These are phyloP conservation scores for Sebastes trivittatus DNA, from an alignment of 2,797 vertebrate genomes.

Conservation along the genomic window DNA sequence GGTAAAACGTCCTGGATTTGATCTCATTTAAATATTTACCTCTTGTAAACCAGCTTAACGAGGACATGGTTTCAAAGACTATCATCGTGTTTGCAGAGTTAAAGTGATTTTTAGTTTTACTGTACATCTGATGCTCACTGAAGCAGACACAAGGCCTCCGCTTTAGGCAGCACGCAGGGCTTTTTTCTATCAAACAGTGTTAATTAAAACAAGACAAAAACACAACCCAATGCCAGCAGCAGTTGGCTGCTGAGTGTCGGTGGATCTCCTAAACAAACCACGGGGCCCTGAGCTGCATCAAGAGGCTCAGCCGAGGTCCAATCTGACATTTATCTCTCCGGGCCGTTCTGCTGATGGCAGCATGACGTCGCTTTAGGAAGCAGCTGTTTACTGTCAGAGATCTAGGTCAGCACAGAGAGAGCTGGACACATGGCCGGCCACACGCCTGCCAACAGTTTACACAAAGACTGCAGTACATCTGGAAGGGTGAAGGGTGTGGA, in stretches of 20 bases:
- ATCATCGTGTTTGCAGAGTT: background rate
- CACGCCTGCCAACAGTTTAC: constrained; percentile 26
- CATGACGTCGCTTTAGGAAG: constrained; percentile 72
- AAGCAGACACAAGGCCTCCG: background rate
- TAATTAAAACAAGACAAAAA: constrained; percentile 20
- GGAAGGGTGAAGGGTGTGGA: background rate
- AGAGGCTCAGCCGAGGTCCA: constrained; percentile 77
- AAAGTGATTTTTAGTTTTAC: background rate
- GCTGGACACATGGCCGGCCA: constrained; percentile 13
- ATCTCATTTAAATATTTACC: background rate
- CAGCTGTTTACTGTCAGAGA: constrained; percentile 90
- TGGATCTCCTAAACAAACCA: constrained; percentile 77
- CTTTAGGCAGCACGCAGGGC: background rate
- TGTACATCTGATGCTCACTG: background rate
- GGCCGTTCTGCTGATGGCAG: constrained; percentile 85
- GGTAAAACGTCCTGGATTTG: background rate
- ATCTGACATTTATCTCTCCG: constrained; percentile 88
- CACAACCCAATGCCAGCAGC: background rate
- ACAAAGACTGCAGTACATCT: background rate
- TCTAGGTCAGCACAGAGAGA: constrained; percentile 85
- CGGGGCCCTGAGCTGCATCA: constrained; percentile 76
- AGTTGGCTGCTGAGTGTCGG: constrained; percentile 60
- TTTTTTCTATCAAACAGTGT: constrained; percentile 1
- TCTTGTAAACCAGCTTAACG: background rate
- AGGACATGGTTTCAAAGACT: background rate